Evolutionary conservation across 2,888 invertebrate species (phyloP).

Genomic region (Ptilodon capucinus): DNA sequence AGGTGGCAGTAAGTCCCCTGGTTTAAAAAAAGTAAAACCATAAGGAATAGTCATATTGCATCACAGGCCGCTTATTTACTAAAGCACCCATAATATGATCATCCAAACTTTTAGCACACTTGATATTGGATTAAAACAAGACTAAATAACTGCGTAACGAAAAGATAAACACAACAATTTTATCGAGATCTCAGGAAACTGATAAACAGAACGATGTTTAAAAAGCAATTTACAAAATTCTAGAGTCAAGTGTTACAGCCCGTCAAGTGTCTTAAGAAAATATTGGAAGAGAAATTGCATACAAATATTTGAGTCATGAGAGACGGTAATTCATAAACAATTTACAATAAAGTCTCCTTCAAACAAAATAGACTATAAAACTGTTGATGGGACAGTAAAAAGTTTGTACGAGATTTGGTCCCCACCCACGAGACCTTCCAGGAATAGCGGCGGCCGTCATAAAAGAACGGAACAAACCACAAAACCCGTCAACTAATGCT

Average conservation of each 20-base stretch:
- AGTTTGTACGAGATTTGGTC: conserved; percentile 50
- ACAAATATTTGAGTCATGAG: background rate
- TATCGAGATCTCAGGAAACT: background rate
- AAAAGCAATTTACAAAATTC: conserved; percentile 5
- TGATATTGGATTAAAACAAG: too few species aligned
- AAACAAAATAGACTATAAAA: conserved; percentile 50
- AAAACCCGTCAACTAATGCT: conserved; percentile 55
- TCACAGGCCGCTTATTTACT: too few species aligned
- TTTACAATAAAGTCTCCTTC: conserved; percentile 35
- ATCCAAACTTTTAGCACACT: too few species aligned
- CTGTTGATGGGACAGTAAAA: conserved; percentile 59
- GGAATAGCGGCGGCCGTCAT: conserved; percentile 65
- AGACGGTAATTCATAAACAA: conserved; percentile 30
- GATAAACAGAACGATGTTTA: background rate
- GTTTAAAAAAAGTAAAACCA: too few species aligned
- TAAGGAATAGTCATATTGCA: too few species aligned
- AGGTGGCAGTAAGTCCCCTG: too few species aligned
- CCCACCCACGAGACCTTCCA: conserved; percentile 62
- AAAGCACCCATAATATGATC: too few species aligned
- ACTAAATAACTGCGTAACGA: too few species aligned
- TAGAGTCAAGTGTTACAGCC: background rate
- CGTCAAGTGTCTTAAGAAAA: conserved; percentile 3
- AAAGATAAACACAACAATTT: background rate
- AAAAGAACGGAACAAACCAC: conserved; percentile 62
- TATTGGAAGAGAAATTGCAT: conserved; percentile 1